Conservation (phyloP, 2,888 invertebrate genomes). For the Trachelus iudaicus region DNA sequence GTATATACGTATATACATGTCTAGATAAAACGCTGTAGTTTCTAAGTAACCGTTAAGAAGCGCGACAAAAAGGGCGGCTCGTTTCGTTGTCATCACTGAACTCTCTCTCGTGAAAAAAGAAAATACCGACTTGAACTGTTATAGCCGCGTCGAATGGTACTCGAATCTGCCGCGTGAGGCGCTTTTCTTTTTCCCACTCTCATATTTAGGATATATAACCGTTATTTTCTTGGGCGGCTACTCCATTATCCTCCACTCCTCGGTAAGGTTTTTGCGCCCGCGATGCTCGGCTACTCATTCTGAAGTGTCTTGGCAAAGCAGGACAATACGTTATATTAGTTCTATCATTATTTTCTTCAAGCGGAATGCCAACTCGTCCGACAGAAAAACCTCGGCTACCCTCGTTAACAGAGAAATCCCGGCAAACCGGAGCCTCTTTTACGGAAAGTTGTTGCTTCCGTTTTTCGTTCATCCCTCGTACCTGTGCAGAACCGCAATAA, state of each 20-base stretch:
- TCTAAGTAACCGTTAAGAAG: not conserved
- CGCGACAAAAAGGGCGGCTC: not conserved
- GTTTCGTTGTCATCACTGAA: not conserved
- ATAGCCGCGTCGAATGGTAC: not conserved
- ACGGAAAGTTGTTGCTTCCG: not conserved
- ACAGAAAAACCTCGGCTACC: slow-evolving; percentile 45
- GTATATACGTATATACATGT: too few species aligned
- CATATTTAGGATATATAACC: slow-evolving; percentile 43
- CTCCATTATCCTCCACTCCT: slow-evolving; percentile 49
- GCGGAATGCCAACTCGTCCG: slow-evolving; percentile 42
- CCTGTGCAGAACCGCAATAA: not conserved
- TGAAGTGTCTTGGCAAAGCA: slow-evolving; percentile 51
- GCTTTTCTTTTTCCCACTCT: not conserved
- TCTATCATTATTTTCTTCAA: slow-evolving; percentile 55
- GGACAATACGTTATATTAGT: slow-evolving; percentile 59
- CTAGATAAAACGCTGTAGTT: not conserved
- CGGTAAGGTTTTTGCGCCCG: slow-evolving; percentile 31
- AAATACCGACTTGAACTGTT: not conserved
- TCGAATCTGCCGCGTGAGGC: not conserved
- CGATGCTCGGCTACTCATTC: slow-evolving; percentile 36
- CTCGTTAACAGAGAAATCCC: slow-evolving; percentile 52
- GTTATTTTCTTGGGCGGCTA: slow-evolving; percentile 58
- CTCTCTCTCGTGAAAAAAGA: not conserved
- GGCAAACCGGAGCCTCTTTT: slow-evolving; percentile 24
- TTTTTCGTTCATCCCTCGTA: not conserved